Evolutionary conservation across 2,888 invertebrate genomes (phyloP), one percentile per base, ranked within the genome.

Genomic region (Himalopsyche anomala): DNA sequence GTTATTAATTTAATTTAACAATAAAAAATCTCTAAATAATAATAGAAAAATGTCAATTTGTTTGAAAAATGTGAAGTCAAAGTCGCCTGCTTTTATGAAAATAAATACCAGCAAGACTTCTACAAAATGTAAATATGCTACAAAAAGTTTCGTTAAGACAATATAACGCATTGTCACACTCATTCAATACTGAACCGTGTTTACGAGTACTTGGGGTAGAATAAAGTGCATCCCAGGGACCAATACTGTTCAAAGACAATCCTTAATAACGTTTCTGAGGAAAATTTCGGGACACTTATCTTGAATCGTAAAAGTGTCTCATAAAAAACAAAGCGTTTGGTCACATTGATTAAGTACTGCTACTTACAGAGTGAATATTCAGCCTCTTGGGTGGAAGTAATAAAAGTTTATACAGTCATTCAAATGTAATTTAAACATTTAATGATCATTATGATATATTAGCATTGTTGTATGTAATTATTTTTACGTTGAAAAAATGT

Each of bases 251-350:
- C 62, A 62, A 62, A 62, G 62, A 62, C 62, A 62, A 62, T 62
- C 62, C 62, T 62, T 62, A 62, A 62, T 62, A 62, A 62, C 28
- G 62, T 62, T 62, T 62, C 62, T 62, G 62, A 62, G 62, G 62
- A 62, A 62, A 62, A 62, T 62, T 62, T 62, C 62, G 62, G 62
- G 62, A 62, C 62, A 62, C 62, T 62, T 62, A 62, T 62, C 62
- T 62, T 19, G 62, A 62, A 62, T 62, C 62, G 62, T 62, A 62
- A 62, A 62, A 62, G 62, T 62, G 62, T 62, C 62, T 19, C 62
- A 62, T 62, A 62, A 62, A 51, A 62, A 62, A 62, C 62, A 62
- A 62, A 62, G 62, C 62, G 11, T 62, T 62, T 62, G 62, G 62
- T 62, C 62, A 62, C 62, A 62, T 62, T 62, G 62, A 62, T 62